phyloP scores from a whole-genome alignment of 2,797 vertebrate genomes.

The Sebastes matsubarae region DNA sequence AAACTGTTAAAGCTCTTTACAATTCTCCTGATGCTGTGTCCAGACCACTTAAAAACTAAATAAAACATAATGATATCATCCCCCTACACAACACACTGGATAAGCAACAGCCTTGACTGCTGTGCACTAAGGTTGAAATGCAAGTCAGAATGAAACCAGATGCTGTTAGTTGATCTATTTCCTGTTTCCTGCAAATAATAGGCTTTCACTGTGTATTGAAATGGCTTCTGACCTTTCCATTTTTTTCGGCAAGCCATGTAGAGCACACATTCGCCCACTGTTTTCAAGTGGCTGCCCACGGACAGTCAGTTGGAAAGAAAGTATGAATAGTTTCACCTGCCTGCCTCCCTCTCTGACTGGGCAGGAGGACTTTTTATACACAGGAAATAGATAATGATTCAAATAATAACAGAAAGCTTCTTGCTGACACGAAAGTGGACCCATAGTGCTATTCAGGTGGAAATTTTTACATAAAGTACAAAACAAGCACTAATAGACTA shows the following conservation, averaged over 20 bases:
- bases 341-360: background rate
- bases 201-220: constrained; percentile 15
- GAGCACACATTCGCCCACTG: background rate
- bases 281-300: constrained; percentile 22
- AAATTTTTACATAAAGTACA: background rate
- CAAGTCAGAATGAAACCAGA: constrained; percentile 3
- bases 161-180: constrained; percentile 1
- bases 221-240: constrained; percentile 42
- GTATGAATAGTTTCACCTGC: constrained; percentile 1
- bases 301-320: constrained; percentile 3
- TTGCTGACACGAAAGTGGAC: background rate
- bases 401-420: background rate
- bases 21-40: background rate
- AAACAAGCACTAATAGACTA: background rate
- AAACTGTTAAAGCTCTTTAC: background rate
- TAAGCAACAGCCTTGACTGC: background rate
- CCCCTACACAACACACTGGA: background rate
- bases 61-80: background rate
- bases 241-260: constrained; percentile 10
- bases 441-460: background rate
- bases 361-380: background rate
- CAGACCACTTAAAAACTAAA: background rate
- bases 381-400: background rate
- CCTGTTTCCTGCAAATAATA: constrained; percentile 8
- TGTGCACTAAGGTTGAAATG: background rate